Evolutionary conservation across 2,888 invertebrate genomes (phyloP).

Genomic region (Noctua comes): DNA sequence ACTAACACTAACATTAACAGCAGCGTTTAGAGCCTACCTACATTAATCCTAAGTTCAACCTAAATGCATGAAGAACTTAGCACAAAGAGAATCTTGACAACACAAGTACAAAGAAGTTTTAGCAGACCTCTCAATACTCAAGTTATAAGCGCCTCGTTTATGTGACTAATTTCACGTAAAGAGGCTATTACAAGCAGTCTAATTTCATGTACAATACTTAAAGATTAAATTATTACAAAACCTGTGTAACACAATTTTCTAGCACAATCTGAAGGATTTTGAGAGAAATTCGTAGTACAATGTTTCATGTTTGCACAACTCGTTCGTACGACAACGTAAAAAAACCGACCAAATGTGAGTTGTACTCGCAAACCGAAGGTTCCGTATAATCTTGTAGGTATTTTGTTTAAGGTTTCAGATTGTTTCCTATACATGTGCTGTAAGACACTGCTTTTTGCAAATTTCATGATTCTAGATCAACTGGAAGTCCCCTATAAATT

Average conservation of each 20-base stretch:
- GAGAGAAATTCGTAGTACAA: background rate
- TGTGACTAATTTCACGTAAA: constrained; percentile 28
- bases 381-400: too few relatives aligned
- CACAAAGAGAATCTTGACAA: background rate
- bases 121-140: constrained; percentile 11
- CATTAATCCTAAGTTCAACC: background rate
- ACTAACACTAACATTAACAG: background rate
- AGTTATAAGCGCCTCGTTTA: constrained; percentile 13
- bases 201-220: constrained; percentile 22
- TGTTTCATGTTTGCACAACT: background rate
- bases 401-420: too few relatives aligned
- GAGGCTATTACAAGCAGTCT: background rate
- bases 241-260: background rate
- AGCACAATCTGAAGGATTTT: background rate
- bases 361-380: too few relatives aligned
- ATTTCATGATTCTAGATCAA: too few relatives aligned
- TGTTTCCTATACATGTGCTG: too few relatives aligned
- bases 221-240: constrained; percentile 11
- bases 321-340: background rate
- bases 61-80: background rate
- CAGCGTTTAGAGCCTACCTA: background rate
- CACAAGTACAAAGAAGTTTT: constrained; percentile 38
- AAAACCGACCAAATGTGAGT: too few relatives aligned
- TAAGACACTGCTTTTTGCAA: too few relatives aligned
- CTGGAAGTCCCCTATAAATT: too few relatives aligned